Conservation (phyloP, 2,888 invertebrate genomes). For the Melolontha melolontha region DNA sequence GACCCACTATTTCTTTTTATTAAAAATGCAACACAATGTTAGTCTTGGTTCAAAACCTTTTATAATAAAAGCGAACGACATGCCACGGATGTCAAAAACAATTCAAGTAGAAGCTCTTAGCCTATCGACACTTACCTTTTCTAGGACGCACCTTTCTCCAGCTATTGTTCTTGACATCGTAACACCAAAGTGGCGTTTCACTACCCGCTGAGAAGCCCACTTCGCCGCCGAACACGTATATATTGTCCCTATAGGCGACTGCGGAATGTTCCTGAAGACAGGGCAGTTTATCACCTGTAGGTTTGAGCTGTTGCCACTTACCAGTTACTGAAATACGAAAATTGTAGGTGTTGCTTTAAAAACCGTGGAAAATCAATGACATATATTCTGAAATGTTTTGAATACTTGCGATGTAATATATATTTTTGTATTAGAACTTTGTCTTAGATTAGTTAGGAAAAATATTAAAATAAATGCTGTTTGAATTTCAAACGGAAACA, state of each 20-base stretch:
- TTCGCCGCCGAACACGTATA: slow-evolving; percentile 91
- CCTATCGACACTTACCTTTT: slow-evolving; percentile 62
- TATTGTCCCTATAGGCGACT: slow-evolving; percentile 78
- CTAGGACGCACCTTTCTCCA: slow-evolving; percentile 73
- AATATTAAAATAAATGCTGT: too few species aligned
- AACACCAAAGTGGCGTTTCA: slow-evolving; percentile 89
- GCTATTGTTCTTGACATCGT: slow-evolving; percentile 74
- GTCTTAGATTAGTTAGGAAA: too few species aligned
- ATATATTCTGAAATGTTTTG: neutral
- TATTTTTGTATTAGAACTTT: too few species aligned
- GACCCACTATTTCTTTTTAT: too few species aligned
- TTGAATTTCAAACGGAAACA: too few species aligned
- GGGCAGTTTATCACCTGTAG: slow-evolving; percentile 79
- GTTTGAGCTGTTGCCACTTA: slow-evolving; percentile 80
- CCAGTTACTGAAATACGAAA: slow-evolving; percentile 72
- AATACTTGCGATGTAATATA: neutral
- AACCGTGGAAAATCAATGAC: neutral
- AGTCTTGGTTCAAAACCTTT: neutral
- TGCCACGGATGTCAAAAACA: slow-evolving; percentile 3
- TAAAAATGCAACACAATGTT: too few species aligned
- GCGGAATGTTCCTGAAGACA: slow-evolving; percentile 88
- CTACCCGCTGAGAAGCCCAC: slow-evolving; percentile 81
- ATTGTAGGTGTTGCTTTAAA: neutral
- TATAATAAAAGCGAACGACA: neutral
- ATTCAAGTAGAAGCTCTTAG: slow-evolving; percentile 2